Percentiles rank a stretch among this genome's conserved stretches.
phyloP scores from a whole-genome alignment of 2,113 vertebrate genomes.

The Oncorhynchus nerka region DNA sequence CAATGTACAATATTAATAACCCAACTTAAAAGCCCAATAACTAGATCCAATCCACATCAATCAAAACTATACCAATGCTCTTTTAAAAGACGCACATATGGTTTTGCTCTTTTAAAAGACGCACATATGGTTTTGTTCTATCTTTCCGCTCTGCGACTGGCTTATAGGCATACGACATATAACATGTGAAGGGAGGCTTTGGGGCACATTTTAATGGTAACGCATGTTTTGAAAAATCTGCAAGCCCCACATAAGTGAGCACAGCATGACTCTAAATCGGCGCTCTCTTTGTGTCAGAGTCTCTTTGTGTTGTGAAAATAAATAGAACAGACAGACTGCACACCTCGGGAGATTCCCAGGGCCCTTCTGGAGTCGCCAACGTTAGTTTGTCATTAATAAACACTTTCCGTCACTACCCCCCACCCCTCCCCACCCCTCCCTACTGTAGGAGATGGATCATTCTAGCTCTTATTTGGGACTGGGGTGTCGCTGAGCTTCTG shows the following conservation, averaged over 20 bases:
- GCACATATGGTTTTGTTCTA: slow-evolving; percentile 11
- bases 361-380: slow-evolving; percentile 45
- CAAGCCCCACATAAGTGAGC: slow-evolving; percentile 44
- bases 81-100: slow-evolving; percentile 17
- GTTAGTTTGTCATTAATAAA: slow-evolving; percentile 66
- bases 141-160: slow-evolving; percentile 16
- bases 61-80: neutral
- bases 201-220: slow-evolving; percentile 45
- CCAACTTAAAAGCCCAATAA: slow-evolving; percentile 1
- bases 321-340: slow-evolving; percentile 33
- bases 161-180: slow-evolving; percentile 17
- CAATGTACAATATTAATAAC: neutral
- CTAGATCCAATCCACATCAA: neutral
- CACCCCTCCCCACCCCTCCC: slow-evolving; percentile 9
- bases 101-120: slow-evolving; percentile 14
- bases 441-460: slow-evolving; percentile 41
- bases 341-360: slow-evolving; percentile 49
- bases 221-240: slow-evolving; percentile 44
- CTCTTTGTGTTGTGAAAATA: slow-evolving; percentile 48
- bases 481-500: slow-evolving; percentile 9
- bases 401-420: slow-evolving; percentile 40
- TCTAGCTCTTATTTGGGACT: slow-evolving; percentile 20
- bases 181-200: slow-evolving; percentile 35
- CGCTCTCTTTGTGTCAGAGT: slow-evolving; percentile 46
- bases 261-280: slow-evolving; percentile 50